Base-by-base conservation (phyloP, 2,888 invertebrate genomes). In the Meteorus colon region DNA sequence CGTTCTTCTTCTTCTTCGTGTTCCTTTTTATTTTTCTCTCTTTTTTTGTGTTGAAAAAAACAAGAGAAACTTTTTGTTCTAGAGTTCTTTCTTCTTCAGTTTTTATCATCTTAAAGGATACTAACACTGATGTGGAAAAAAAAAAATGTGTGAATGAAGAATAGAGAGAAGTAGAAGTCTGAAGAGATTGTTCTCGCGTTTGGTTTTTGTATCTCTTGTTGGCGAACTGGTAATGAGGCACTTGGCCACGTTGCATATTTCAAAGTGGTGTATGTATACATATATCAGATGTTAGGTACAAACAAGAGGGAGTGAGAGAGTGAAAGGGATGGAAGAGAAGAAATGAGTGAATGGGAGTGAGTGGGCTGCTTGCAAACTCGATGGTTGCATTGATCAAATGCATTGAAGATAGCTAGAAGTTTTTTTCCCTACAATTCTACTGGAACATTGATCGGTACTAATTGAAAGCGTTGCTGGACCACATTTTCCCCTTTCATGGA, bases 191-290 rank as follows among this genome's bases (percentile, higher is more conserved):
- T 75, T 75, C 71, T 37, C 71, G 45, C 55, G 51, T 31, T 79
- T 79, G 79, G 73, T 74, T 84, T 81, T 80, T 79, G 19, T 55
- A 72, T 81, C 69, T 75, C 55, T 73, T 37, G 31, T 51, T 75
- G 78, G 78, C 73, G 74, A 71, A 68, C 78, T 81, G 79, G 55
- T 83, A 83, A 82, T 80, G 81, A 84, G 83, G 78, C 78, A 83
- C 84, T 84, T 84, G 82, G 79, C 79, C 80, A 81, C 81, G 81
- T 82, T 82, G 81, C 81, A 84, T 82, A 83, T 80, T 83, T 82
- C 78, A 70, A 48, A 78, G 68, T 62, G 63, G 65, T 63, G 29
- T 14, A 31, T 31, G 41, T 55, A 60, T 34, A 59, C 27, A 24
- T 19, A 70, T 34, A 59, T 41, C 16, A 37, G 24, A 34, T n/a